Conservation (phyloP, 2,113 vertebrate species). For the Erythrocercus mccallii region DNA sequence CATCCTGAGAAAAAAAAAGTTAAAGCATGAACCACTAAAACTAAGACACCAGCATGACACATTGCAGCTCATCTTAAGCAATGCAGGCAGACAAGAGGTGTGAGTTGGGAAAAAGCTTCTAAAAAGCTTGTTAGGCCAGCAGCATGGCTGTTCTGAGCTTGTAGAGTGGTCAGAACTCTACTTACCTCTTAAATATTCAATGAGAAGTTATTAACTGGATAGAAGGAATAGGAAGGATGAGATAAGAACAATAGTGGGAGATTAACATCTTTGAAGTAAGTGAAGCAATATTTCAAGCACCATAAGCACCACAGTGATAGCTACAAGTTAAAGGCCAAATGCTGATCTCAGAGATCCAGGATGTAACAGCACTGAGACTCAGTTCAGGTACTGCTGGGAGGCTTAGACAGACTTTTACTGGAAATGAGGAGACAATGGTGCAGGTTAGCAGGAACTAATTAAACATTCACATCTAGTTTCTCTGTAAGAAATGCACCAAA, state of each 20-base stretch:
- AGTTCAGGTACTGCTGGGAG: neutral
- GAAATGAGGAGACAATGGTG: neutral
- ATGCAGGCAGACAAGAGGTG: neutral
- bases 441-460: neutral
- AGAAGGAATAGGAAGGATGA: neutral
- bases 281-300: neutral
- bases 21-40: neutral
- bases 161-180: neutral
- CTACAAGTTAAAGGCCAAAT: neutral
- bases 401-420: neutral
- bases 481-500: neutral
- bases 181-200: neutral
- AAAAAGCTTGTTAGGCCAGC: neutral
- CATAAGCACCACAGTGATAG: neutral
- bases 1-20: constrained; percentile 78
- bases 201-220: neutral
- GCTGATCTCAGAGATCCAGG: neutral
- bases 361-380: neutral
- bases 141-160: neutral
- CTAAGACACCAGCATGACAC: neutral
- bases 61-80: neutral
- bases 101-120: neutral
- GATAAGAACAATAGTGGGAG: neutral
- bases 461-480: neutral
- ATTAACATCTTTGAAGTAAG: neutral